Evolutionary conservation across 2,113 vertebrate genomes (phyloP), one percentile per base, ranked within the genome.

Genomic region (Thamnaconus septentrionalis): DNA sequence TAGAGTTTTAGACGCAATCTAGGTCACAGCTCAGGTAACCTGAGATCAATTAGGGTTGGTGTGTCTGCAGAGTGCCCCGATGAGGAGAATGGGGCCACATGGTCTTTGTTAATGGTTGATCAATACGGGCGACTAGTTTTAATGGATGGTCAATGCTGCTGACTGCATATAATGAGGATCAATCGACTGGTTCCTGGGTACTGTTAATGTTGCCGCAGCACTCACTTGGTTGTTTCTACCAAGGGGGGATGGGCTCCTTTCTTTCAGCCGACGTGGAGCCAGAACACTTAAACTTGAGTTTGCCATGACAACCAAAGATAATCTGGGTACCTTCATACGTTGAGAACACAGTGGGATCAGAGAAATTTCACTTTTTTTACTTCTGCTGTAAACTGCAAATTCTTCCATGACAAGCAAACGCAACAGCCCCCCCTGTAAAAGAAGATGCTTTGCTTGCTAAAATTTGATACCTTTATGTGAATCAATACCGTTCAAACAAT

Each of bases 61-160:
- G 62, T 57, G 65, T 67, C 6, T 41, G n/a, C 42, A 60, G 59
- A 76, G 53, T 59, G 71, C 40, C 62, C 42, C 10, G 64, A 66
- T 74, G 45, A 8, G 39, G 64, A 53, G 86, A 79, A 82, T 68
- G 51, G 61, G 57, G 62, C 60, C 3, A 52, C 55, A 11, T 8
- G 58, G 65, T 75, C 66, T 62, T 80, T 61, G 78, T 76, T 69
- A 85, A 78, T 55, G 56, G 51, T 0, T 11, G 50, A 83, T 88
- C 85, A 82, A 89, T 85, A 80, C 47, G 47, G 9, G 63, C 53
- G 73, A 76, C 79, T 66, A 64, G 59, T 73, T 83, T 84, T 80
- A 88, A 87, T 82, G 80, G 78, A 53, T 39, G 60, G 54, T 69
- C 74, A 60, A 76, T 73, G 57, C 51, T 3, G n/a, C 46, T 51